Conservation (phyloP, 2,113 vertebrate species). For the Galemys pyrenaicus region DNA sequence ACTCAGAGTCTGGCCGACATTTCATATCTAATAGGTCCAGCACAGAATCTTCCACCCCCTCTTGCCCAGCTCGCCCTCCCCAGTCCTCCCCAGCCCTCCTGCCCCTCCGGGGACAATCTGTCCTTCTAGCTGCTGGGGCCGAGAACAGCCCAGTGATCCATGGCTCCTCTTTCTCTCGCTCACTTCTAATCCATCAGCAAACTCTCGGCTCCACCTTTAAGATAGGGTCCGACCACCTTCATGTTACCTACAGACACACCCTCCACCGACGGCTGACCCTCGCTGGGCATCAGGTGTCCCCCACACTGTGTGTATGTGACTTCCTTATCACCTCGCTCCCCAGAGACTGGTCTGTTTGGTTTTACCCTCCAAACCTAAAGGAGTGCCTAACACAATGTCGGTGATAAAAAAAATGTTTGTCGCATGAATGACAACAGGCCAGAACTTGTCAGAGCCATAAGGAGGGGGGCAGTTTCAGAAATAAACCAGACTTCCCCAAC, state of each 20-base stretch:
- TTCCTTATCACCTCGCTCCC: background rate
- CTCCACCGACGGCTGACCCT: accelerated
- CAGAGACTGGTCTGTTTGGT: background rate
- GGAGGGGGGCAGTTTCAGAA: background rate
- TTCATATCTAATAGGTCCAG: background rate
- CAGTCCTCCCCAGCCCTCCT: too few relatives aligned
- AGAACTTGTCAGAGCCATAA: background rate
- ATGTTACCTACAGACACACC: accelerated
- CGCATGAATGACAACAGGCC: background rate
- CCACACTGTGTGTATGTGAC: background rate
- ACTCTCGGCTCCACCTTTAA: background rate
- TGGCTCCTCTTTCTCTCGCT: background rate
- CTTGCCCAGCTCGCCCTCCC: background rate
- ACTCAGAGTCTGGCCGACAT: background rate
- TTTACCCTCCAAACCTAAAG: accelerated
- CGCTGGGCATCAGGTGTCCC: accelerated
- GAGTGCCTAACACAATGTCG: background rate
- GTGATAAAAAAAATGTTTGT: accelerated
- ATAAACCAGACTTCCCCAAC: accelerated
- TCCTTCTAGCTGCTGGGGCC: background rate
- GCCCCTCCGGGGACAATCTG: too few relatives aligned
- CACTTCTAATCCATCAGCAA: accelerated
- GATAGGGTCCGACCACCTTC: background rate
- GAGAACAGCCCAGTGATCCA: background rate
- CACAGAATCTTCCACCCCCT: accelerated